These are phyloP conservation scores for Cinara cedri DNA, from an alignment of 2,888 invertebrate species.

Conservation along the genomic window DNA sequence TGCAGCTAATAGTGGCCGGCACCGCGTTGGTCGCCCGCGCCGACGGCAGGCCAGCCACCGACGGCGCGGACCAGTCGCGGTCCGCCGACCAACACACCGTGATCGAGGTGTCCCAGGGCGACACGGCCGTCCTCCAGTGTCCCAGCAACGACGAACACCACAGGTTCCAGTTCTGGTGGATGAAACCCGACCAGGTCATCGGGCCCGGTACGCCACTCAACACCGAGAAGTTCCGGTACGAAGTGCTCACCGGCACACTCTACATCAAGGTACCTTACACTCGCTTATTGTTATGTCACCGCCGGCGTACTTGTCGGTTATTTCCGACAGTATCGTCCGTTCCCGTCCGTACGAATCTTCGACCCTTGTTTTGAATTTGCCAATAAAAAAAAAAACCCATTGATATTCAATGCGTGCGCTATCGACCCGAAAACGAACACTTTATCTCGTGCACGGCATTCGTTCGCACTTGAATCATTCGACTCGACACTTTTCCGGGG, in stretches of 20 bases:
- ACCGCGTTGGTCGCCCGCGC: neutral
- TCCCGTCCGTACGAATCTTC: no score
- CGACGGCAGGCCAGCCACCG: neutral
- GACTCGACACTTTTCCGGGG: no score
- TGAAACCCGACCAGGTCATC: slow-evolving; percentile 67
- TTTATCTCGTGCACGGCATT: no score
- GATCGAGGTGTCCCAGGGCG: slow-evolving; percentile 68
- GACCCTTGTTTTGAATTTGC: no score
- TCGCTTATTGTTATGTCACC: no score
- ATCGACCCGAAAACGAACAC: no score
- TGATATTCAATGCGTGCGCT: no score
- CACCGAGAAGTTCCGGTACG: slow-evolving; percentile 72
- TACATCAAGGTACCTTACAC: slow-evolving; percentile 68
- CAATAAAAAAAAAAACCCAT: no score
- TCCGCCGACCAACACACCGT: slow-evolving; percentile 59
- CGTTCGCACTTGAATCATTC: no score
- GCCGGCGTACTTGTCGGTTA: no score
- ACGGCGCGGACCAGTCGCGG: neutral
- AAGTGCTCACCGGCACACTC: slow-evolving; percentile 72
- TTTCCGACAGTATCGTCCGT: no score
- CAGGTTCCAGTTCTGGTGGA: slow-evolving; percentile 74
- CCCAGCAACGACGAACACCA: slow-evolving; percentile 71
- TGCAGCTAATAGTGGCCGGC: neutral
- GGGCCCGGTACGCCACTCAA: slow-evolving; percentile 71
- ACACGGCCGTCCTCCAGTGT: slow-evolving; percentile 69